These are phyloP conservation scores for Rhyacichthys aspro DNA, from an alignment of 2,797 vertebrate species.

Conservation along the genomic window DNA sequence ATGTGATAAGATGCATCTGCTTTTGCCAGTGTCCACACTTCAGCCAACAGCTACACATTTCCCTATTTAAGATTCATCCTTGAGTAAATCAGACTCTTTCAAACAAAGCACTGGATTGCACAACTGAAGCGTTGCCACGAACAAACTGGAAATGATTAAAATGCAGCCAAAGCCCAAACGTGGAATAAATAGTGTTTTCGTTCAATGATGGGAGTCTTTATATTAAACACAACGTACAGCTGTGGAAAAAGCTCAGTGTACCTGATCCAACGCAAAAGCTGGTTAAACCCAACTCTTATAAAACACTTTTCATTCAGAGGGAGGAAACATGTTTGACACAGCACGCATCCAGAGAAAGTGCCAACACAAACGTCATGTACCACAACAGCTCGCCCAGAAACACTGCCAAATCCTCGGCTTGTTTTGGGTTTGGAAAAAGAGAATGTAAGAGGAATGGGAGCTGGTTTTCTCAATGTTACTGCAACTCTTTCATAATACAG, in stretches of 20 bases:
- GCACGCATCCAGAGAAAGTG: conserved; percentile 16
- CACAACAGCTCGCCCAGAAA: conserved; percentile 18
- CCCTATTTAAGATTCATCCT: no score
- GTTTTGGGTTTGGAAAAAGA: conserved; percentile 15
- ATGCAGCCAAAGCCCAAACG: conserved; percentile 8
- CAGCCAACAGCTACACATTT: no score
- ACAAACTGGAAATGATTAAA: conserved; percentile 15
- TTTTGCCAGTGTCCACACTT: background rate
- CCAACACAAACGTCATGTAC: conserved; percentile 31
- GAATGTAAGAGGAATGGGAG: conserved; percentile 16
- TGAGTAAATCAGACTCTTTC: background rate
- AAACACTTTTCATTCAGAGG: conserved; percentile 32
- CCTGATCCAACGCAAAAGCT: conserved; percentile 16
- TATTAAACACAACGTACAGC: background rate
- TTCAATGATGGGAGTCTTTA: background rate
- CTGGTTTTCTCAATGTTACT: conserved; percentile 6
- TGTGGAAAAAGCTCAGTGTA: background rate
- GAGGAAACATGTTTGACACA: conserved; percentile 25
- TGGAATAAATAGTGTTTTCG: conserved; percentile 1
- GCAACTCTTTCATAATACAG: background rate
- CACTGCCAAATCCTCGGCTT: conserved; percentile 22
- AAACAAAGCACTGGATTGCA: conserved; percentile 16
- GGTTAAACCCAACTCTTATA: conserved; percentile 13
- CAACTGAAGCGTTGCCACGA: conserved; percentile 7
- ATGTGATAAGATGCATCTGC: background rate